Conservation (phyloP, 2,113 vertebrate genomes). For the Peucedramus taeniatus region DNA sequence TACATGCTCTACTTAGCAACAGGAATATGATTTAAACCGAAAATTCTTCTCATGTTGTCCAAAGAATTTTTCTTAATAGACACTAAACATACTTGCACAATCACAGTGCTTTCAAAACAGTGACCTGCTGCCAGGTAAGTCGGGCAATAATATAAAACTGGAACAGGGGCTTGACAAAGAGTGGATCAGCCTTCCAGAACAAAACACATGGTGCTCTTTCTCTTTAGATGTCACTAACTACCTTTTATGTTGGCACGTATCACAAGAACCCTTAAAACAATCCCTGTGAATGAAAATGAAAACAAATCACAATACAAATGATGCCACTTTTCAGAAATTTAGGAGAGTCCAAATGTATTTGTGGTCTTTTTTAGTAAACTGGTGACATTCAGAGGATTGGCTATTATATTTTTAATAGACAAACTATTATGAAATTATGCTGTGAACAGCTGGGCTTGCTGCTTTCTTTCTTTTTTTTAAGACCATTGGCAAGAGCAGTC, state of each 20-base stretch:
- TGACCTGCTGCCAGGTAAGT: not conserved
- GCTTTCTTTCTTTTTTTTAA: slow-evolving; percentile 56
- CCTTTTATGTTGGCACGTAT: not conserved
- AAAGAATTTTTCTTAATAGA: not conserved
- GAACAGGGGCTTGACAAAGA: not conserved
- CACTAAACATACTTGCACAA: not conserved
- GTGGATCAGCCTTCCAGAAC: not conserved
- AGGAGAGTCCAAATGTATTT: not conserved
- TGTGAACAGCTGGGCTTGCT: not conserved
- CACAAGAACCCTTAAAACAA: not conserved
- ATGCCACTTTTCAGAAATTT: not conserved
- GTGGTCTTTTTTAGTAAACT: not conserved
- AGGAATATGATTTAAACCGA: slow-evolving; percentile 32
- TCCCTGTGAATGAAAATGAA: not conserved
- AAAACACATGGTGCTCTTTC: not conserved
- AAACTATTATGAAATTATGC: not conserved
- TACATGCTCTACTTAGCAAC: not conserved
- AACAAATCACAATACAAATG: not conserved
- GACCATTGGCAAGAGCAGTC: slow-evolving; percentile 99
- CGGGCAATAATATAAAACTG: rapidly evolving
- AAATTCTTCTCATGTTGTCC: not conserved
- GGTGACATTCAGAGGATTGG: not conserved
- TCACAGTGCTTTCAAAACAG: not conserved
- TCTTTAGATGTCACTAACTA: not conserved
- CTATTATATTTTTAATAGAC: not conserved